phyloP scores from a whole-genome alignment of 2,888 invertebrate genomes.

The Bedellia somnulentella region DNA sequence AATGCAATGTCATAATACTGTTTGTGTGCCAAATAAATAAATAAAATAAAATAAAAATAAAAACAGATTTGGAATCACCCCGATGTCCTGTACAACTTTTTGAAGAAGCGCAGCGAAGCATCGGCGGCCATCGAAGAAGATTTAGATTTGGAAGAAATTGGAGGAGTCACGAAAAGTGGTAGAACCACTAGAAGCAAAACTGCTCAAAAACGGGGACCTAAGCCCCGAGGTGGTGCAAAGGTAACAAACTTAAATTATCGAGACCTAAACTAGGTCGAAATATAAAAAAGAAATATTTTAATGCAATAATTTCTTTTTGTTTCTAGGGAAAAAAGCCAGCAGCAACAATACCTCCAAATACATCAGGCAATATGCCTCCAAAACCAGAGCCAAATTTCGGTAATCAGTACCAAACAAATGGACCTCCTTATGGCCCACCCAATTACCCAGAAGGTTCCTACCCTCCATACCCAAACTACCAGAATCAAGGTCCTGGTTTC shows the following conservation, averaged over 20 bases:
- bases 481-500: conserved; percentile 30
- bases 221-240: conserved; percentile 15
- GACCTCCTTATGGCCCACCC: conserved; percentile 31
- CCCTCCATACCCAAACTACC: conserved; percentile 40
- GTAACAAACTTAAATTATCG: neutral
- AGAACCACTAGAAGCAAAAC: conserved; percentile 26
- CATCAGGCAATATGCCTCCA: conserved; percentile 22
- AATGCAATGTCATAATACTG: too few relatives aligned
- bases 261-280: neutral
- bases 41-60: too few relatives aligned
- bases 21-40: too few relatives aligned
- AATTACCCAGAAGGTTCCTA: conserved; percentile 36
- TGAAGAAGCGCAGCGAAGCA: conserved; percentile 78
- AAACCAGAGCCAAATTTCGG: conserved; percentile 21
- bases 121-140: conserved; percentile 72
- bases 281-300: neutral
- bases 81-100: conserved; percentile 85
- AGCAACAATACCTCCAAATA: conserved; percentile 51
- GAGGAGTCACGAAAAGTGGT: conserved; percentile 48
- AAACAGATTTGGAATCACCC: conserved; percentile 95
- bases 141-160: conserved; percentile 80
- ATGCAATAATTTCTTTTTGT: neutral
- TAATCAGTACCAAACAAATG: conserved; percentile 31
- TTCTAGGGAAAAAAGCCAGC: conserved; percentile 51
- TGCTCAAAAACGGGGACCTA: conserved; percentile 18